phyloP scores from a whole-genome alignment of 2,113 vertebrate genomes.

The Nesoenas mayeri region DNA sequence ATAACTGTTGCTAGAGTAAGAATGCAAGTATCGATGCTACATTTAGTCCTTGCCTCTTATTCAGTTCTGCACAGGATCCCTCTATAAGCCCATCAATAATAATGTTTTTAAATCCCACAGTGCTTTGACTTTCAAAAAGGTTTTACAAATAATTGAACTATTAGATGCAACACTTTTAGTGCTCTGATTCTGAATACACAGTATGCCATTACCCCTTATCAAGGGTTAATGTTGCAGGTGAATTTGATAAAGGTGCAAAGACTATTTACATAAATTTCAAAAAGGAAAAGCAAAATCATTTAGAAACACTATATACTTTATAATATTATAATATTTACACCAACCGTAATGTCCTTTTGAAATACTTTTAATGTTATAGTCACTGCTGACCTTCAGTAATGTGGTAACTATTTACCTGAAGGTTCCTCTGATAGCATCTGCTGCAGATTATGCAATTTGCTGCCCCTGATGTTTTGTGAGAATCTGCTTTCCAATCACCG shows the following conservation, averaged over 20 bases:
- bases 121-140: not conserved
- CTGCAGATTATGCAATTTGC: not conserved
- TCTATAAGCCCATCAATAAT: not conserved
- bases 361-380: not conserved
- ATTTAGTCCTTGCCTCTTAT: not conserved
- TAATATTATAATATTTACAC: not conserved
- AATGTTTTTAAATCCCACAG: not conserved
- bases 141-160: not conserved
- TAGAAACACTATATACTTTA: not conserved
- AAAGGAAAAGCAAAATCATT: not conserved
- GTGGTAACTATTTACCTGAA: not conserved
- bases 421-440: not conserved
- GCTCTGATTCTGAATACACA: not conserved
- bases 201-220: not conserved
- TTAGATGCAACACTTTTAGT: not conserved
- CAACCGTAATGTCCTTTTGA: not conserved
- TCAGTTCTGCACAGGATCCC: not conserved
- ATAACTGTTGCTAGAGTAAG: not conserved
- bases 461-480: not conserved
- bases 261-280: not conserved
- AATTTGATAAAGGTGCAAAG: not conserved
- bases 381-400: not conserved
- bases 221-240: not conserved
- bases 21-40: not conserved
- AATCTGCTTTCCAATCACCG: not conserved